phyloP scores from a whole-genome alignment of 2,113 vertebrate species.

The Sylvilagus bachmani region DNA sequence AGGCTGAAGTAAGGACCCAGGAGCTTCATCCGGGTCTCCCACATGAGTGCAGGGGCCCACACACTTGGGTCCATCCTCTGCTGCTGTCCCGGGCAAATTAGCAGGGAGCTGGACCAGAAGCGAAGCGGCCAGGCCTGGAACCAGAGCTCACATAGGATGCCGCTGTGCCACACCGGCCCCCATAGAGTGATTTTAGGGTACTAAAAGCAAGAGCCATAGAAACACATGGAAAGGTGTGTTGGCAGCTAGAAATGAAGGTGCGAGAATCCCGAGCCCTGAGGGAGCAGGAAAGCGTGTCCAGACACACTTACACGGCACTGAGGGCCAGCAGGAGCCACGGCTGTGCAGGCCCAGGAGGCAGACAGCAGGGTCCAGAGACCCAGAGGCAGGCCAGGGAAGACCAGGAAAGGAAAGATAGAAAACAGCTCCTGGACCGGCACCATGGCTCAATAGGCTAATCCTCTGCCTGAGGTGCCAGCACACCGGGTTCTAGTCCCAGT shows the following conservation, averaged over 20 bases:
- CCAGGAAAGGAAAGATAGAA: background rate
- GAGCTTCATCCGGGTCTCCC: too few species aligned
- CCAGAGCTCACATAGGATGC: too few species aligned
- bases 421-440: background rate
- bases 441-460: too few species aligned
- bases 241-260: background rate
- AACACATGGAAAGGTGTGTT: background rate
- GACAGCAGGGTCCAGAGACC: background rate
- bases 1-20: too few species aligned
- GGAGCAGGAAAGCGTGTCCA: background rate
- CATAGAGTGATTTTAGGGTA: background rate
- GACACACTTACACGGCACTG: background rate
- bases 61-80: too few species aligned
- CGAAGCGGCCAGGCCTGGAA: too few species aligned
- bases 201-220: background rate
- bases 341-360: background rate
- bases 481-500: too few species aligned
- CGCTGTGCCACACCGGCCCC: too few species aligned
- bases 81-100: too few species aligned
- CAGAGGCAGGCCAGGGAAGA: background rate
- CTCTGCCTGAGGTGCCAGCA: too few species aligned
- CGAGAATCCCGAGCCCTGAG: background rate
- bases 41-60: too few species aligned
- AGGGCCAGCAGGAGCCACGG: background rate
- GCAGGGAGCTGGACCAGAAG: too few species aligned